A percentile compares a stretch with the other conserved stretches of the same genome.
Conservation (phyloP, 2,888 invertebrate genomes). For the Cephus pygmeus region DNA sequence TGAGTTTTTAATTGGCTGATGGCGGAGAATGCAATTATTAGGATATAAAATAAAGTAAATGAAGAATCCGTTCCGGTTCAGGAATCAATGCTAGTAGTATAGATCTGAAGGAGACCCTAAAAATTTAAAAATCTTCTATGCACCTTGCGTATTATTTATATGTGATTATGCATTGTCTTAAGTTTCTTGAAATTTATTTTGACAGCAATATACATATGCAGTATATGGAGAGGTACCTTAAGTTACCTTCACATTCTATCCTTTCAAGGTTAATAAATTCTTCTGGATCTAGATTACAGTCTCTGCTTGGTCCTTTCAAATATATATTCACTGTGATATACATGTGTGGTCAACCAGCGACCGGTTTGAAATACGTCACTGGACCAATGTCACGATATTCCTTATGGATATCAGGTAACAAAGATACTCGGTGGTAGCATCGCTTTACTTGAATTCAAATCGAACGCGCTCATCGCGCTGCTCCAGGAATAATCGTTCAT, state of each 20-base stretch:
- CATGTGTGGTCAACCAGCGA: neutral
- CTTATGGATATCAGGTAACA: neutral
- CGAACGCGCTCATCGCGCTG: neutral
- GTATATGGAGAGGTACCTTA: neutral
- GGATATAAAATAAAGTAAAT: neutral
- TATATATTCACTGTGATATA: neutral
- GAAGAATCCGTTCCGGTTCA: neutral
- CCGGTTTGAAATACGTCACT: neutral
- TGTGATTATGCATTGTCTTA: neutral
- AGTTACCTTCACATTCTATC: neutral
- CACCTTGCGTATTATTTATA: neutral
- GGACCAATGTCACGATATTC: neutral
- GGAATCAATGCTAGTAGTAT: neutral
- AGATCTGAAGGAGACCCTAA: neutral
- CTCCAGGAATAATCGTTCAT: neutral
- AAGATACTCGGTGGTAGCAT: neutral
- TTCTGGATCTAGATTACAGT: neutral
- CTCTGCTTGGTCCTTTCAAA: neutral
- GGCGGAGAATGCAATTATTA: neutral
- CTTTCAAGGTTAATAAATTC: neutral
- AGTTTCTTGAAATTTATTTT: neutral
- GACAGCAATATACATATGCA: neutral
- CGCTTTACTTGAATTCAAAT: neutral
- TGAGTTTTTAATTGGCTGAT: neutral
- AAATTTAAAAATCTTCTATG: neutral